Conservation (phyloP, 2,888 invertebrate genomes). For the Ophioninae sp. region DNA sequence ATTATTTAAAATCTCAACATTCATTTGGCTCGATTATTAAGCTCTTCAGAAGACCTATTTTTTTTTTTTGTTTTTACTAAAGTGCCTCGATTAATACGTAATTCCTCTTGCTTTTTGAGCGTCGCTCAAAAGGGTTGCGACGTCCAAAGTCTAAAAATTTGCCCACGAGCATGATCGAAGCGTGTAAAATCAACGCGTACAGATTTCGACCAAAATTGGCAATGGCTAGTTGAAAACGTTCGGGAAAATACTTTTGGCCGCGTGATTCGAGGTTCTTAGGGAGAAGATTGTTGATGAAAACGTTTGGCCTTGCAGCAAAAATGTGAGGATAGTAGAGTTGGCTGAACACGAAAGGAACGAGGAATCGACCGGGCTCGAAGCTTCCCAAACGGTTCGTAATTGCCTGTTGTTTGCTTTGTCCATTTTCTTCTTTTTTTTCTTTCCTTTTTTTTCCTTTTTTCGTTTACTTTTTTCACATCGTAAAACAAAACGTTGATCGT, state of each 20-base stretch:
- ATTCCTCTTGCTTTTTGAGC: too few relatives aligned
- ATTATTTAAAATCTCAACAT: too few relatives aligned
- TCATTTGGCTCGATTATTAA: too few relatives aligned
- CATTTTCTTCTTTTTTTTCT: background rate
- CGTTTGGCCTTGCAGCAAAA: conserved; percentile 70
- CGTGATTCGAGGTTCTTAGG: background rate
- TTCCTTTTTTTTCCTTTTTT: background rate
- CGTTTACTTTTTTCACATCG: background rate
- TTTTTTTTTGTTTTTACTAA: too few relatives aligned
- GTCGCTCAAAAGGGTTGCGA: too few relatives aligned
- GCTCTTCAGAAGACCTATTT: too few relatives aligned
- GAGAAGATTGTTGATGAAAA: background rate
- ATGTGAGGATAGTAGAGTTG: conserved; percentile 75
- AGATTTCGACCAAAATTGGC: too few relatives aligned
- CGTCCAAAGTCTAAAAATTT: too few relatives aligned
- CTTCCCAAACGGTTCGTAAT: conserved; percentile 68
- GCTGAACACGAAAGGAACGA: conserved; percentile 75
- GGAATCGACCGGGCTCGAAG: conserved; percentile 71
- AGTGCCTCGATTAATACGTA: too few relatives aligned
- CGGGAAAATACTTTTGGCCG: background rate
- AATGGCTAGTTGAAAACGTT: too few relatives aligned
- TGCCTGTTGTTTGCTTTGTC: background rate
- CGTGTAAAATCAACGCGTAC: too few relatives aligned
- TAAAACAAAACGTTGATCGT: background rate
- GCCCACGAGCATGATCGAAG: too few relatives aligned